Conservation (phyloP, 1,140 invertebrate species). For the Neodiprion virginianus region DNA sequence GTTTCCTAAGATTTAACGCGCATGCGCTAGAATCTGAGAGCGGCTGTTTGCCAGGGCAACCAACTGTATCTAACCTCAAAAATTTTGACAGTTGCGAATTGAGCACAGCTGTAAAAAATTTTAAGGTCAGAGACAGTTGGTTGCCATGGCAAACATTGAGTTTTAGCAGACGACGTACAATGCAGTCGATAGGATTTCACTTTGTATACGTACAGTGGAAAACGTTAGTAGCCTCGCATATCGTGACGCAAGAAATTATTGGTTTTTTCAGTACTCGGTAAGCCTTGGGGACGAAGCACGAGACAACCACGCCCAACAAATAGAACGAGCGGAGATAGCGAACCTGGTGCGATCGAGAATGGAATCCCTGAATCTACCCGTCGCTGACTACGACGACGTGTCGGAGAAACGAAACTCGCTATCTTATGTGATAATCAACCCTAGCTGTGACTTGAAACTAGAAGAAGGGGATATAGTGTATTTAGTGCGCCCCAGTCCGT, state of each 20-base stretch:
- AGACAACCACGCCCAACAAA: conserved; percentile 87
- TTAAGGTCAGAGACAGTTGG: no score
- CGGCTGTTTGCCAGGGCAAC: no score
- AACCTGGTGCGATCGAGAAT: conserved; percentile 93
- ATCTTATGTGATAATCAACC: conserved; percentile 98
- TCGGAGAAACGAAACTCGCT: conserved; percentile 90
- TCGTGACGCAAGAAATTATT: not conserved
- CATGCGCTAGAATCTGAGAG: no score
- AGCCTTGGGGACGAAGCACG: conserved; percentile 83
- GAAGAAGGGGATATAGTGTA: conserved; percentile 97
- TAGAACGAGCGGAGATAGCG: conserved; percentile 93
- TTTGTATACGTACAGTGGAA: no score
- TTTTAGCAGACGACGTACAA: no score
- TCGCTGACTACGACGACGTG: conserved; percentile 90
- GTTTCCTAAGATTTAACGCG: no score
- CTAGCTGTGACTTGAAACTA: conserved; percentile 94
- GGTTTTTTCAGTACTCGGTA: conserved; percentile 74
- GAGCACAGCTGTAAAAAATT: no score
- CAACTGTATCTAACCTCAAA: no score
- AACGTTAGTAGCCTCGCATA: no score
- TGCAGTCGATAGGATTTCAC: no score
- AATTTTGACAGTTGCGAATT: no score
- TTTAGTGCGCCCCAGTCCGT: conserved; percentile 87
- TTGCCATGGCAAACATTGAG: no score
- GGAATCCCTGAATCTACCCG: conserved; percentile 89